Evolutionary conservation across 2,113 vertebrate genomes (phyloP).

Genomic region (Corythaeola cristata): DNA sequence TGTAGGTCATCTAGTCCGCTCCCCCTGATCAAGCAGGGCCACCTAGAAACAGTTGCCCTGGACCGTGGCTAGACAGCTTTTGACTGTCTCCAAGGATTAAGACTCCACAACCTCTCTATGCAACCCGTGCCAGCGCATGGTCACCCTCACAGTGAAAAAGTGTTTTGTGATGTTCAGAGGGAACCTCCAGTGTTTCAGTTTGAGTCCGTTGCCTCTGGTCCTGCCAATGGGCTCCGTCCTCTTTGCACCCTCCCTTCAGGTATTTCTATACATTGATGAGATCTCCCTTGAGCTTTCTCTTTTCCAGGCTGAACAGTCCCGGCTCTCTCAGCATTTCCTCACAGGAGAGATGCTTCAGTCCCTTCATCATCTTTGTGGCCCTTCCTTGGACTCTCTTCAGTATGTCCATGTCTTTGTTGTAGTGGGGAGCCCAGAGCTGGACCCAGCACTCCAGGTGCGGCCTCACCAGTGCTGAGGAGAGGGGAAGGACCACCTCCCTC

Average conservation of each 20-base stretch:
- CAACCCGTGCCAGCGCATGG: not conserved
- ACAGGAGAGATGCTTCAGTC: not conserved
- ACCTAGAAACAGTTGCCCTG: not conserved
- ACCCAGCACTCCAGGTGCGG: not conserved
- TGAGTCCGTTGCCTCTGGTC: not conserved
- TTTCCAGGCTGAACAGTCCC: not conserved
- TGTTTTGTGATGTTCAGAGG: not conserved
- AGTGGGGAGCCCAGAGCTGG: not conserved
- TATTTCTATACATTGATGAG: not conserved
- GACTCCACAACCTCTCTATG: not conserved
- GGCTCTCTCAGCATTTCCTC: not conserved
- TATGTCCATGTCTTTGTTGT: not conserved
- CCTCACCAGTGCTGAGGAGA: not conserved
- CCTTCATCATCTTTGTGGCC: not conserved
- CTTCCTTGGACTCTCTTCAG: not conserved
- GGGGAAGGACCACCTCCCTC: not conserved
- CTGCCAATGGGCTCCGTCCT: not conserved
- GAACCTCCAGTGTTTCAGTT: not conserved
- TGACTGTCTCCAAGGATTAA: not conserved
- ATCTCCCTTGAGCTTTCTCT: not conserved
- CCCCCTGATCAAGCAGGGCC: not conserved
- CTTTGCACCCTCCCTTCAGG: not conserved
- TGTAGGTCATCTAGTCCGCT: not conserved
- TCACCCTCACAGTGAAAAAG: not conserved
- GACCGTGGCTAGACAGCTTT: not conserved